Evolutionary conservation across 2,113 vertebrate genomes (phyloP).

Genomic region (Mellivora capensis): DNA sequence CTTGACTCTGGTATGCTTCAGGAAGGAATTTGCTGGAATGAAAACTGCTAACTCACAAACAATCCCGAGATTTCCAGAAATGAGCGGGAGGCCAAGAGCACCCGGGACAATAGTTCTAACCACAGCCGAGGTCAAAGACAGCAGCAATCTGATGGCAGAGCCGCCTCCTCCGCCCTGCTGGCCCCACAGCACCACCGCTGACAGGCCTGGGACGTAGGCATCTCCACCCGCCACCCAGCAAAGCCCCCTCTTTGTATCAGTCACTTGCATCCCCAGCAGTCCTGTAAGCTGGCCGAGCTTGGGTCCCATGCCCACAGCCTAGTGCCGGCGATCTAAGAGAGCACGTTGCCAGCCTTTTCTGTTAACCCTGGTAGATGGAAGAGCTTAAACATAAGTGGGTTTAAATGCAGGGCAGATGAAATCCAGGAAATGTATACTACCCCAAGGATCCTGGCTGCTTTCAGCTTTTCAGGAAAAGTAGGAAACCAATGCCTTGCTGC

Average conservation of each 20-base stretch:
- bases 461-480: not conserved
- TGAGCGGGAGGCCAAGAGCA: not conserved
- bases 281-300: not conserved
- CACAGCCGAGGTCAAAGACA: too few relatives aligned
- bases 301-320: too few relatives aligned
- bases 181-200: fast-evolving
- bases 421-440: not conserved
- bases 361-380: not conserved
- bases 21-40: not conserved
- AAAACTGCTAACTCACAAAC: not conserved
- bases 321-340: not conserved
- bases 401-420: not conserved
- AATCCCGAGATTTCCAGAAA: not conserved
- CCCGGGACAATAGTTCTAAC: not conserved
- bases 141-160: not conserved
- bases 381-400: not conserved
- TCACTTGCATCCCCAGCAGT: not conserved
- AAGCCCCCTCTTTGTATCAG: not conserved
- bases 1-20: not conserved
- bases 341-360: not conserved
- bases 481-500: not conserved
- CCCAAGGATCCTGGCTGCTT: not conserved
- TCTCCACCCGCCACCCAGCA: fast-evolving
- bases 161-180: not conserved
- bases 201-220: not conserved